Evolutionary conservation across 2,888 invertebrate genomes (phyloP).

Genomic region (Cynaeus angustus): DNA sequence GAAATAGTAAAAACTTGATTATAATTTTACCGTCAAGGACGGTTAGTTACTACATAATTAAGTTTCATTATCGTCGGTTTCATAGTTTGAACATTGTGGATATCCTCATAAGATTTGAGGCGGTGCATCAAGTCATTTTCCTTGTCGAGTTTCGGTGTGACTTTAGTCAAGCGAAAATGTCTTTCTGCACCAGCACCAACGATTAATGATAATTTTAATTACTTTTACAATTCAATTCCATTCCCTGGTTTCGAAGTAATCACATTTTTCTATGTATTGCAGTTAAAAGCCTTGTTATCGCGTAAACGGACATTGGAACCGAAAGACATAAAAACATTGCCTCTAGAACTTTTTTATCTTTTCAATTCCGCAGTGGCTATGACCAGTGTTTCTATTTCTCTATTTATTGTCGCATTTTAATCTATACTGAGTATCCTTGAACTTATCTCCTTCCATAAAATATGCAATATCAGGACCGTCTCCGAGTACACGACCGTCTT

Average conservation of each 20-base stretch:
- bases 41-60: conserved; percentile 33
- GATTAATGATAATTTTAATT: conserved; percentile 1
- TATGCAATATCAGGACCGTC: conserved; percentile 41
- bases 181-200: too few relatives aligned
- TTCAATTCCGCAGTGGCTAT: too few relatives aligned
- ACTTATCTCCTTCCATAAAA: conserved; percentile 8
- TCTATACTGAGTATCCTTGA: neutral
- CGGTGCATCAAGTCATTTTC: too few relatives aligned
- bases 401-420: neutral
- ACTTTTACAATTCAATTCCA: conserved; percentile 2
- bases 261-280: too few relatives aligned
- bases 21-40: conserved; percentile 22
- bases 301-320: too few relatives aligned
- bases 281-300: neutral
- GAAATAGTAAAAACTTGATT: neutral
- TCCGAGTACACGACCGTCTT: conserved; percentile 9
- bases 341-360: too few relatives aligned
- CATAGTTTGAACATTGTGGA: too few relatives aligned
- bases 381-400: neutral
- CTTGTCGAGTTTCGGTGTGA: too few relatives aligned
- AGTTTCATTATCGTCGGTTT: conserved; percentile 21
- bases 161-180: too few relatives aligned
- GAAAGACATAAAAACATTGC: too few relatives aligned
- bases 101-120: too few relatives aligned
- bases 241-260: too few relatives aligned